phyloP scores from a whole-genome alignment of 2,888 invertebrate species.

The Heliconius erato region DNA sequence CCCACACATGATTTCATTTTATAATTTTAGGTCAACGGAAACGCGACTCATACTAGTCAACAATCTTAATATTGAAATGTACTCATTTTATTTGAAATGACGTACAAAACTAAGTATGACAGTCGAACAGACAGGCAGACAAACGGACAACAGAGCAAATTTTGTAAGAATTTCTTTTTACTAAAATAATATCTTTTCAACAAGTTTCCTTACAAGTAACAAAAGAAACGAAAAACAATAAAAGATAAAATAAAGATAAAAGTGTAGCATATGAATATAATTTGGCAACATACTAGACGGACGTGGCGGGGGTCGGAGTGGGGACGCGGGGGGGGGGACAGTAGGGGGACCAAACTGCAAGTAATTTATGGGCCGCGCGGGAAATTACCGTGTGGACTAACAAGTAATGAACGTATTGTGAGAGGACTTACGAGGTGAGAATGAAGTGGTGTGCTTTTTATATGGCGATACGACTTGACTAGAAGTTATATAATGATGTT shows the following conservation, averaged over 20 bases:
- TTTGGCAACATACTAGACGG: slow-evolving; percentile 19
- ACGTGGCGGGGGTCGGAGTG: slow-evolving; percentile 29
- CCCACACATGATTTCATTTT: too few relatives aligned
- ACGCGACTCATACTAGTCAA: background rate
- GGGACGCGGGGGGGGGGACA: slow-evolving; percentile 5
- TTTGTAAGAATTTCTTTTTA: background rate
- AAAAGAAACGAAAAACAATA: background rate
- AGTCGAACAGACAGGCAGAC: background rate
- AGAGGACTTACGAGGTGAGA: slow-evolving; percentile 47
- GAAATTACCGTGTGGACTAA: slow-evolving; percentile 59
- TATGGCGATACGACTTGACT: slow-evolving; percentile 33
- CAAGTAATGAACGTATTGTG: slow-evolving; percentile 57
- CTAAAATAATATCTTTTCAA: too few relatives aligned
- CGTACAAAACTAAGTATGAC: background rate
- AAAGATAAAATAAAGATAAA: slow-evolving; percentile 3
- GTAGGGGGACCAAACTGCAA: slow-evolving; percentile 39
- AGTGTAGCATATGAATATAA: slow-evolving; percentile 2
- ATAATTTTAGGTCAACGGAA: background rate
- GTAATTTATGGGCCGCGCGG: slow-evolving; percentile 62
- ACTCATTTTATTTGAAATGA: background rate
- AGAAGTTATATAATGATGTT: background rate
- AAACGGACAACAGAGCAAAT: background rate
- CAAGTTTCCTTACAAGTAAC: background rate
- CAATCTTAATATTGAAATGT: background rate
- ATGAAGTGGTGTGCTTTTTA: slow-evolving; percentile 33